Evolutionary conservation across 1,140 invertebrate species (phyloP), one percentile per base, ranked within the genome.

Genomic region (Panagrolaimus sp.): DNA sequence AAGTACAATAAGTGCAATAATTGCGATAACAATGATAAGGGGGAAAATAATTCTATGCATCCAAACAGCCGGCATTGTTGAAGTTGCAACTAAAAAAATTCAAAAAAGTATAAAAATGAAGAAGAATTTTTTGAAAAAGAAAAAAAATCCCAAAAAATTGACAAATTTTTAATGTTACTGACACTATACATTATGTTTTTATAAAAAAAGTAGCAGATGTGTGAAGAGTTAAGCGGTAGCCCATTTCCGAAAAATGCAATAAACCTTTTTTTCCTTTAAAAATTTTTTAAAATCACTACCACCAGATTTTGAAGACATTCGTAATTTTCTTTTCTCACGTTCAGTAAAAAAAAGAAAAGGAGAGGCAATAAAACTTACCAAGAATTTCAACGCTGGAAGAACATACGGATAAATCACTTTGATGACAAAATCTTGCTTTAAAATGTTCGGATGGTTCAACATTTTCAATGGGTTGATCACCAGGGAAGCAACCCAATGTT

Each of bases 351-450:
- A 24, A 17, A 62, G 12, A 24, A 69, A 43, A 43, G 9, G 26
- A 72, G 24, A 12, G 68, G 21, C 24, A 46, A n/a, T 24, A 9
- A 46, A 24, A 63, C 15, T 8, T 63, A 71, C 70, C 70, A 43
- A 55, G 44, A 48, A 71, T 72, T 55, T 71, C 64, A 32, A 71
- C 43, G 15, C 68, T 38, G 10, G 43, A 43, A 44, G 70, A 71
- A 43, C 70, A 71, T 28, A 62, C 47, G 10, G 26, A 44, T 28
- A 71, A n/a, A 63, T 71, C 55, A 15, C 43, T 58, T 24, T 43
- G n/a, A 38, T 17, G 58, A 55, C 70, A 71, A 21, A 64, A 71
- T 21, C 70, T 70, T 0, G 64, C 70, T 52, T 71, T 68, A 43
- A 71, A 71, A 24, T 45, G 70, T 52, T 64, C 69, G 24, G 69